phyloP scores from a whole-genome alignment of 1,140 invertebrate species.

The Mya arenaria region DNA sequence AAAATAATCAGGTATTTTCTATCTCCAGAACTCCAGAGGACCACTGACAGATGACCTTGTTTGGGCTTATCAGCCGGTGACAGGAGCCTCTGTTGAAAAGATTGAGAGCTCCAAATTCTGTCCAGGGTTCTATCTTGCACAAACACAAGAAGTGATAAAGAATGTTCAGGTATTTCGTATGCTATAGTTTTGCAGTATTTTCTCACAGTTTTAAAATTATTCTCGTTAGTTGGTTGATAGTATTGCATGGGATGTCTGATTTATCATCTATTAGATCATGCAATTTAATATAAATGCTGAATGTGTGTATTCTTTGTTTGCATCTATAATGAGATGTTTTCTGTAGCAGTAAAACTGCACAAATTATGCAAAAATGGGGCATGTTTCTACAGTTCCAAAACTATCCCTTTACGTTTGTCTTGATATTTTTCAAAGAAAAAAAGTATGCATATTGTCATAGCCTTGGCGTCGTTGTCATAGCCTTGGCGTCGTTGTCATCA shows the following conservation, averaged over 20 bases:
- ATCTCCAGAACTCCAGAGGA: slow-evolving; percentile 7
- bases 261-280: not conserved
- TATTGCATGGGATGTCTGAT: not conserved
- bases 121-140: slow-evolving; percentile 25
- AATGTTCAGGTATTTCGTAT: slow-evolving; percentile 37
- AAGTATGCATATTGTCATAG: too few relatives aligned
- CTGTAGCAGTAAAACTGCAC: too few relatives aligned
- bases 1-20: too few relatives aligned
- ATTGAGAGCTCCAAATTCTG: slow-evolving; percentile 46
- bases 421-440: too few relatives aligned
- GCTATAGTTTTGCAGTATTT: too few relatives aligned
- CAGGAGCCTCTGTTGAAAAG: not conserved
- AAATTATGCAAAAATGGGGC: too few relatives aligned
- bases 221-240: not conserved
- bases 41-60: not conserved
- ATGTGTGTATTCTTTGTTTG: not conserved
- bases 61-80: not conserved
- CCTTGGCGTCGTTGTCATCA: too few relatives aligned
- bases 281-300: not conserved
- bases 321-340: too few relatives aligned
- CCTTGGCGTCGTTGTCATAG: too few relatives aligned
- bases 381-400: too few relatives aligned
- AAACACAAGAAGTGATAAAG: slow-evolving; percentile 7
- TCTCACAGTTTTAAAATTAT: too few relatives aligned
- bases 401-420: too few relatives aligned